Base-by-base conservation (phyloP, 2,113 vertebrate species). In the Ochotona princeps region DNA sequence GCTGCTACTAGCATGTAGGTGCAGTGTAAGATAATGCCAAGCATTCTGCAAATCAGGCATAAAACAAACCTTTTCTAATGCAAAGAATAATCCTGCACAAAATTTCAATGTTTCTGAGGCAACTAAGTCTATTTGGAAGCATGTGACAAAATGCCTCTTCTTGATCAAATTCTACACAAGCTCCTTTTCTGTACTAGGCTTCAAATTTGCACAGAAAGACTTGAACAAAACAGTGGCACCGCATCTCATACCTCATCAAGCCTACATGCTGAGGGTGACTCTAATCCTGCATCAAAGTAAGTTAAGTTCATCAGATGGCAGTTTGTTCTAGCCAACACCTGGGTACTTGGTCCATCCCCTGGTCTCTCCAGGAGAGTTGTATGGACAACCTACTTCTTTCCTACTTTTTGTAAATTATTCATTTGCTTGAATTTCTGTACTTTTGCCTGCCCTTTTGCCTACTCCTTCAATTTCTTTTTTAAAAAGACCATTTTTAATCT, bases 391-490 rank as follows among this genome's bases (percentile, higher is more conserved):
- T 5, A 3, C n/a, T 61, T 18, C 18, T 60, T 35, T 69, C 65
- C 8, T 21, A 7, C 2, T 76, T 28, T 75, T 57, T 73, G 2
- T 23, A 13, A 30, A 51, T 67, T 51, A 57, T 81, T 49, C 14
- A 21, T 1, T 69, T 54, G 10, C 17, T n/a, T 5, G 2, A 38
- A 12, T 83, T 15, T 26, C 26, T 38, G 66, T 66, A 30, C 2
- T 17, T 11, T 2, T 21, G 0, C 5, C 8, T 13, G 18, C 3
- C 60, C 2, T 11, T 8, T 8, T 35, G 0, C 13, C 13, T 35
- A 35, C 20, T 51, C 12, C 9, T 1, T 49, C 12, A 35, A 57
- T 57, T 78, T 65, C 32, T 67, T 65, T 66, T 32, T 69, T 73
- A 49, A 81, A 61, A 82, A n/a, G 17, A 4, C 17, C 17, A 57